A percentile compares a stretch with the other conserved stretches of the same genome.
Evolutionary conservation across 1,140 invertebrate genomes (phyloP).

Genomic region (Melanaphis sacchari): DNA sequence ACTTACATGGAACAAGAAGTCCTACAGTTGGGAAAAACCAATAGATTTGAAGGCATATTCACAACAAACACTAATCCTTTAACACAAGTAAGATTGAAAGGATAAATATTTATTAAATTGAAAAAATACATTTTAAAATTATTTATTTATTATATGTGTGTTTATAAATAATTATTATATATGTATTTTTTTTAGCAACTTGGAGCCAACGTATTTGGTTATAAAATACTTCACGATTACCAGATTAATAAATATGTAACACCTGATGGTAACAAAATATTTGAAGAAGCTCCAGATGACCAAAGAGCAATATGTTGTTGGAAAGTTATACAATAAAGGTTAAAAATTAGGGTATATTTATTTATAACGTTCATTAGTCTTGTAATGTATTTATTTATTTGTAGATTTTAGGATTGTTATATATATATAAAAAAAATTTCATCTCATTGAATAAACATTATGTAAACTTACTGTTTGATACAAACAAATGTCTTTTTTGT

Average conservation of each 20-base stretch:
- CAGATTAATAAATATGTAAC: slow-evolving; percentile 81
- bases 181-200: slow-evolving; percentile 72
- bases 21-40: slow-evolving; percentile 70
- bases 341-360: slow-evolving; percentile 21
- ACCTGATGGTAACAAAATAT: slow-evolving; percentile 74
- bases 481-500: slow-evolving; percentile 50
- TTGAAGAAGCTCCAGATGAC: slow-evolving; percentile 75
- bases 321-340: slow-evolving; percentile 66
- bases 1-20: slow-evolving; percentile 79
- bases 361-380: slow-evolving; percentile 44
- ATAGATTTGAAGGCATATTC: slow-evolving; percentile 76
- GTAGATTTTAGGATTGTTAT: slow-evolving; percentile 50
- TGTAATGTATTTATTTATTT: slow-evolving; percentile 47
- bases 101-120: background rate
- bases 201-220: slow-evolving; percentile 79
- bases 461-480: slow-evolving; percentile 38
- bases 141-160: background rate
- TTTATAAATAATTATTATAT: background rate
- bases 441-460: slow-evolving; percentile 43
- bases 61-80: slow-evolving; percentile 86
- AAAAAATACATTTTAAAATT: background rate
- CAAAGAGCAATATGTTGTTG: slow-evolving; percentile 78
- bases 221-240: slow-evolving; percentile 77
- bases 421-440: slow-evolving; percentile 23
- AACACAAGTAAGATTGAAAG: slow-evolving; percentile 71